A percentile compares a stretch with the other conserved stretches of the same genome.
Conservation (phyloP, 2,113 vertebrate species). For the Campylomormyrus numenius region DNA sequence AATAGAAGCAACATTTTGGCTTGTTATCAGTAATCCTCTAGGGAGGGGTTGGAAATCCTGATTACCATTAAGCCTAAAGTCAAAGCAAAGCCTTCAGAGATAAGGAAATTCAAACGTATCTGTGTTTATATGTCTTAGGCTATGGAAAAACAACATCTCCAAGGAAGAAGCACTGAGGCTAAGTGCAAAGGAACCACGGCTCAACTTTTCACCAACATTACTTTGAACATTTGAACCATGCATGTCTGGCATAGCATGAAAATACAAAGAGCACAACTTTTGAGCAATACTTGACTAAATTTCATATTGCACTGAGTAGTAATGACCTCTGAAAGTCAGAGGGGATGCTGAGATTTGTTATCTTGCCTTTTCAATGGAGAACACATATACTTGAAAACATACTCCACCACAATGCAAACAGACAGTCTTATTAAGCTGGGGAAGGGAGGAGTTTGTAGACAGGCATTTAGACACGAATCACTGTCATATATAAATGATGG, state of each 20-base stretch:
- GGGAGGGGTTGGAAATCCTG: neutral
- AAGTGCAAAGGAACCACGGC: constrained; percentile 59
- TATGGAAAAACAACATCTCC: constrained; percentile 72
- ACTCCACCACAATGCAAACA: constrained; percentile 8
- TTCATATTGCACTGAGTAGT: neutral
- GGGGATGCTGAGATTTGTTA: constrained; percentile 1
- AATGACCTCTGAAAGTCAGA: neutral
- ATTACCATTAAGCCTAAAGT: neutral
- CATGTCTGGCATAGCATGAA: no score
- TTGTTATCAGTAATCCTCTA: neutral
- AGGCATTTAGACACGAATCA: neutral
- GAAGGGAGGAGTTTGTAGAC: neutral
- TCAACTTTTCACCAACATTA: constrained; percentile 67
- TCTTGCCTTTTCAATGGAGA: constrained; percentile 40
- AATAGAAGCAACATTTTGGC: neutral
- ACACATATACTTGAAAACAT: constrained; percentile 39
- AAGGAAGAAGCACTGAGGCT: constrained; percentile 36
- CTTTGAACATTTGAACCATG: neutral
- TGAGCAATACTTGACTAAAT: neutral
- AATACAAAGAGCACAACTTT: neutral
- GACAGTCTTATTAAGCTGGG: neutral
- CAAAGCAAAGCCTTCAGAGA: neutral
- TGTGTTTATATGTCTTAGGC: constrained; percentile 49
- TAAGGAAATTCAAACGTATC: neutral
- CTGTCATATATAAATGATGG: neutral